Percentiles rank a stretch among this genome's conserved stretches.
phyloP scores from a whole-genome alignment of 2,888 invertebrate species.

The Drosophila falleni region DNA sequence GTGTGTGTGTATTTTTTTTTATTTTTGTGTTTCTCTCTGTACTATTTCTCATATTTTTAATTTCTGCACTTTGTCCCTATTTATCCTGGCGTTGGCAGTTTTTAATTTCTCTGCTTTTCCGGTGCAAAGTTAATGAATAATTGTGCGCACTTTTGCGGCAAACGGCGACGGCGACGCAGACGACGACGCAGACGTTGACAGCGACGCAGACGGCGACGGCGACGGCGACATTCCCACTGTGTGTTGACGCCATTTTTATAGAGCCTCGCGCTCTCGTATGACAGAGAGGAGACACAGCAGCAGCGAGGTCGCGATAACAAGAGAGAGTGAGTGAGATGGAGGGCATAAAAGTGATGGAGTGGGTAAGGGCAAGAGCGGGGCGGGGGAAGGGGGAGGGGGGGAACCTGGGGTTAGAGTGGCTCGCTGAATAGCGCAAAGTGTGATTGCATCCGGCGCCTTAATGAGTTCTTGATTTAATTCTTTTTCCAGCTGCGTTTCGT shows the following conservation, averaged over 20 bases:
- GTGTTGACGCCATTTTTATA: conserved; percentile 69
- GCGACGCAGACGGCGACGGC: conserved; percentile 23
- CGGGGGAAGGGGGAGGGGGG: not conserved
- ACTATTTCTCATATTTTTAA: conserved; percentile 81
- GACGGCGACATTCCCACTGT: conserved; percentile 60
- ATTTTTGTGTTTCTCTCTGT: conserved; percentile 51
- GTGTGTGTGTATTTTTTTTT: conserved; percentile 14
- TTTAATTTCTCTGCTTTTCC: conserved; percentile 84
- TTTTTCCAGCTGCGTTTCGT: conserved; percentile 76
- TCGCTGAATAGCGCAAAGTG: conserved; percentile 82
- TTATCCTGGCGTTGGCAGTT: conserved; percentile 83
- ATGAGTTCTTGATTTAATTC: conserved; percentile 85
- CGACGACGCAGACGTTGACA: conserved; percentile 26
- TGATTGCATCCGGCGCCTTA: conserved; percentile 84
- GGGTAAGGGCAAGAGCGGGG: not conserved
- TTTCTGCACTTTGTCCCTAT: conserved; percentile 82
- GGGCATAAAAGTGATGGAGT: not conserved
- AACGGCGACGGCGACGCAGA: conserved; percentile 72
- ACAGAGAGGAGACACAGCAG: conserved; percentile 4
- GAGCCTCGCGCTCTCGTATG: conserved; percentile 45
- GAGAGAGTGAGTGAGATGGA: conserved; percentile 1
- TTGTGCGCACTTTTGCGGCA: conserved; percentile 83
- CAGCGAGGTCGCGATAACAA: not conserved
- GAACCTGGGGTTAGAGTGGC: conserved; percentile 50
- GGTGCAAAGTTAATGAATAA: conserved; percentile 84